Percentiles rank a stretch among this genome's conserved stretches.
phyloP scores from a whole-genome alignment of 2,888 invertebrate genomes.

The Yponomeuta cagnagella region DNA sequence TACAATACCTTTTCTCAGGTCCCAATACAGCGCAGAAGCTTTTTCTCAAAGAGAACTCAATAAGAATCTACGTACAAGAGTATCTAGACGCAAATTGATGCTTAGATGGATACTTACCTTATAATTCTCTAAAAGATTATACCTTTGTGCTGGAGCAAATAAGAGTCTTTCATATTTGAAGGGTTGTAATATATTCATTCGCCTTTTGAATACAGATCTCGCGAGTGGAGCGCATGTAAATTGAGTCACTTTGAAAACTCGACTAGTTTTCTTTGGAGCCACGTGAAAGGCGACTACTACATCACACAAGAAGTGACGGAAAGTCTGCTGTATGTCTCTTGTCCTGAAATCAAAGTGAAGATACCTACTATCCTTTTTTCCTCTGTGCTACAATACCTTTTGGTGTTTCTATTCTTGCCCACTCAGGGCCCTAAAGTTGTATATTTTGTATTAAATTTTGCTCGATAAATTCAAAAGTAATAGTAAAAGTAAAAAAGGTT shows the following conservation, averaged over 20 bases:
- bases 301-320: not conserved
- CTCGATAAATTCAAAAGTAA: no score
- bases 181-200: not conserved
- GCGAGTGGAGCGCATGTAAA: not conserved
- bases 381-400: no score
- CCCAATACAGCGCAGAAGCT: no score
- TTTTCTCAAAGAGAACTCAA: no score
- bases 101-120: not conserved
- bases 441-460: no score
- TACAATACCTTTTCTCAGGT: no score
- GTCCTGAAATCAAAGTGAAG: no score
- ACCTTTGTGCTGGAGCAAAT: not conserved
- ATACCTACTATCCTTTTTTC: no score
- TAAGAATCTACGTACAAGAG: not conserved
- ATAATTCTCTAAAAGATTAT: not conserved
- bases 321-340: no score
- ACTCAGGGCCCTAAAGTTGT: no score
- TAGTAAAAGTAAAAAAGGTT: no score
- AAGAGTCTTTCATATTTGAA: not conserved
- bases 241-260: not conserved
- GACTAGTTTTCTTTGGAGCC: not conserved
- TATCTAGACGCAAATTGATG: not conserved
- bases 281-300: not conserved
- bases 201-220: not conserved
- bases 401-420: no score